Base-by-base conservation (phyloP, 2,888 invertebrate species). In the Luperina testacea region DNA sequence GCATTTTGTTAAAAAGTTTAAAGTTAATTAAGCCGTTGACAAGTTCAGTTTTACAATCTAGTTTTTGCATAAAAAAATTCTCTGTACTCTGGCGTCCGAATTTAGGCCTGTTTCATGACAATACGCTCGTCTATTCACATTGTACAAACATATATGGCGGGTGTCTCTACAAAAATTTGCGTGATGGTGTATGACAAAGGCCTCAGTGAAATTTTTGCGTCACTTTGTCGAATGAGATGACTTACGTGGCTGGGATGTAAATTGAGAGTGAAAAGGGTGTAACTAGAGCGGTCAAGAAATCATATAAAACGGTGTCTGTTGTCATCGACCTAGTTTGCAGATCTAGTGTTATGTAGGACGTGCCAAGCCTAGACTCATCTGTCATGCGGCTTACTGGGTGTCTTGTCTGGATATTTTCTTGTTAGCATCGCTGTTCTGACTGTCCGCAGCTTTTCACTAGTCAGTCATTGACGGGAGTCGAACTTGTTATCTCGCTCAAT, bases 261-360 rank as follows among this genome's bases (percentile, higher is more conserved):
- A 68, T 59, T 32, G 15, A 51, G 27, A 51, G 59, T 72, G 38
- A 75, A 76, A 63, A 17, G 48, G 57, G 57, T 72, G 38, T 69
- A 45, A 61, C 48, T 13, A 59, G n/a, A 83, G 7, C 45, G 38
- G 51, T 59, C 67, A 59, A 67, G 8, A 51, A 73, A 73, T 32
- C n/a, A 76, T 74, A 74, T 85, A 53, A 68, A 74, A 72, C 48
- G 53, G 48, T 45, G 17, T 48, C 45, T 77, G 27, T 51, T 75
- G 63, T 85, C 77, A 83, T 74, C 86, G 90, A 87, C 90, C 91
- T 83, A 88, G 74, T 90, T 90, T 86, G 84, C 86, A 86, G 82
- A 76, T 76, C 15, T 80, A 84, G 88, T 87, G 83, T 83, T 84
- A 78, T 75, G 79, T 68, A 65, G 69, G 64, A 67, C 72, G 63